Base-by-base conservation (phyloP, 2,797 vertebrate genomes). In the Dendrocincla fuliginosa region DNA sequence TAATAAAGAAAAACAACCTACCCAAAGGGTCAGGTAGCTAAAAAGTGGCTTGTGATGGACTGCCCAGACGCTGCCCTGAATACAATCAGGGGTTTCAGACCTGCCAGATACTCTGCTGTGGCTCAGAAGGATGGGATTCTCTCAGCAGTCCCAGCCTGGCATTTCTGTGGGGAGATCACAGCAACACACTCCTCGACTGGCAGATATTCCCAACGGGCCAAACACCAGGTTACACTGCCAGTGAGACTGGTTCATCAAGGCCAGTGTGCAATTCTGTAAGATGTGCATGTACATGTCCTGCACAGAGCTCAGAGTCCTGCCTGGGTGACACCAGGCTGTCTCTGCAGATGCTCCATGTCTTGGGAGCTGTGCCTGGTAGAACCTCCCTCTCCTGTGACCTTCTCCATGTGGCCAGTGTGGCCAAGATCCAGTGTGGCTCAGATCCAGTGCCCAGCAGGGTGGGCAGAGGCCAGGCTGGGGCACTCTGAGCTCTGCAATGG, bases 361-460 rank as follows among this genome's bases (percentile, higher is more conserved):
- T 9, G 47, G 47, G 2, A 39, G 30, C 11, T 24, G 60, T 2
- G 46, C 30, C 55, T 32, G 7, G 9, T 71, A 24, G 65, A 74
- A 56, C 13, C 44, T 4, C 3, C 2, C 16, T 0, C 20, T 23
- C n/a, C 67, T 0, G 3, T 5, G 23, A n/a, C 82, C 14, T 3
- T 13, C 10, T 27, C 60, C 32, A 6, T 0, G 6, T 3, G 28
- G 30, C 35, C 60, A 41, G 6, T 0, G 1, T 0, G 17, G 57
- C 1, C 39, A 52, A 7, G 57, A 41, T 9, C 9, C 69, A 18
- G 63, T 3, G 49, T 1, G 15, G 57, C 1, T 35, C 47, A 7
- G 57, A 41, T 10, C 8, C 64, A 19, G 63, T 2, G 46, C 22
- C 73, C 39, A 9, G 65, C 11, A 0, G 6, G 30, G 15, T 44